Percentiles rank a stretch among this genome's conserved stretches.
These are phyloP conservation scores for Stegastes partitus DNA, from an alignment of 2,113 vertebrate genomes.

Conservation along the genomic window DNA sequence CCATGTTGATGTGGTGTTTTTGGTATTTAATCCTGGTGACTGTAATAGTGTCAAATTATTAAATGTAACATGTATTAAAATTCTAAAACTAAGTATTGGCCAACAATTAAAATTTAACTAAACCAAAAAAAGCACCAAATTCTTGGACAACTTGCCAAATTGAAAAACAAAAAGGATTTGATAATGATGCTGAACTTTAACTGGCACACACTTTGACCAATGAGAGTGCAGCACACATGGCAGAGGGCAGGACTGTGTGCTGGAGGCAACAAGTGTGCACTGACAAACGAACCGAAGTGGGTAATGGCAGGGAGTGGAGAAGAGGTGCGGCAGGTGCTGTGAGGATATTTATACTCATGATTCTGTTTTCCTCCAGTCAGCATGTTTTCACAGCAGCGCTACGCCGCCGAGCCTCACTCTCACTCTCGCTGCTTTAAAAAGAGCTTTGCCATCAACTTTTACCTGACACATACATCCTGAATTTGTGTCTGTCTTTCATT, in stretches of 20 bases:
- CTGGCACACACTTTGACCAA: slow-evolving; percentile 24
- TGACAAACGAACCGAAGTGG: slow-evolving; percentile 55
- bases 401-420: slow-evolving; percentile 15
- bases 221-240: slow-evolving; percentile 15
- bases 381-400: slow-evolving; percentile 74
- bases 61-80: too few relatives aligned
- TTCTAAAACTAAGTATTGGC: too few relatives aligned
- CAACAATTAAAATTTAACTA: too few relatives aligned
- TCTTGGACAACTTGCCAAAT: slow-evolving; percentile 21
- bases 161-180: slow-evolving; percentile 25
- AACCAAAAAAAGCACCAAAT: slow-evolving; percentile 3
- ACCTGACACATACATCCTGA: slow-evolving; percentile 3
- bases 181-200: slow-evolving; percentile 20
- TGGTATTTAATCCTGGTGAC: too few relatives aligned
- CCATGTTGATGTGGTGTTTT: too few relatives aligned
- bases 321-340: slow-evolving; percentile 68
- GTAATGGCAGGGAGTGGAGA: slow-evolving; percentile 36
- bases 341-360: slow-evolving; percentile 81
- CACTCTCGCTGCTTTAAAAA: slow-evolving; percentile 68
- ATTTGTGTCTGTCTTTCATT: slow-evolving; percentile 4
- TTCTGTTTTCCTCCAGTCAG: slow-evolving; percentile 79
- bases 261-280: slow-evolving; percentile 64
- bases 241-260: background rate
- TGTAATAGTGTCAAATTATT: too few relatives aligned
- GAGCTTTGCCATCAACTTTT: slow-evolving; percentile 24